Conservation (phyloP, 1,140 invertebrate species). For the Drosophila triauraria region DNA sequence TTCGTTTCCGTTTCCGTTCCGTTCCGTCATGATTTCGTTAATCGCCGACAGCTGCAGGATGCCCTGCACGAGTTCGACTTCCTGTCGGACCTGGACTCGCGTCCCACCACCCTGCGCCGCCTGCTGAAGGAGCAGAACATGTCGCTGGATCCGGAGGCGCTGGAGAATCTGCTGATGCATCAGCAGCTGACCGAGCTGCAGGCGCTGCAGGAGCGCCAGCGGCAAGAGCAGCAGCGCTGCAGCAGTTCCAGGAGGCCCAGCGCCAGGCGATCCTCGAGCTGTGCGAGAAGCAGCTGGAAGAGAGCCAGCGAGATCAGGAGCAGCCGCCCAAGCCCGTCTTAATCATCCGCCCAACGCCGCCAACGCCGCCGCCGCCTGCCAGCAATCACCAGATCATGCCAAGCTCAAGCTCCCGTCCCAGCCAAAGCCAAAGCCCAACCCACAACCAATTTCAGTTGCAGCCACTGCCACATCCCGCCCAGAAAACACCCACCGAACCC, state of each 20-base stretch:
- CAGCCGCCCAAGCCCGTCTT: slow-evolving; percentile 29
- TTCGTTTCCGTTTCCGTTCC: slow-evolving; percentile 37
- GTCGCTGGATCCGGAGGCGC: slow-evolving; percentile 59
- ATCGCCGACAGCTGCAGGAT: slow-evolving; percentile 90
- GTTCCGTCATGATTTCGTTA: slow-evolving; percentile 64
- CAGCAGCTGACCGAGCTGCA: slow-evolving; percentile 43
- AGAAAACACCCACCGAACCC: slow-evolving; percentile 8
- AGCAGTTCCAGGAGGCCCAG: slow-evolving; percentile 54
- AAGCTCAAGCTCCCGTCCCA: slow-evolving; percentile 17
- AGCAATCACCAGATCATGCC: slow-evolving; percentile 27
- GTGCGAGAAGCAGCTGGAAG: slow-evolving; percentile 68
- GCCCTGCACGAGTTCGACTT: slow-evolving; percentile 95
- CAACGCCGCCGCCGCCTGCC: slow-evolving; percentile 20
- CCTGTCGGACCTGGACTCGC: slow-evolving; percentile 87
- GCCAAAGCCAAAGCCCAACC: slow-evolving; percentile 38
- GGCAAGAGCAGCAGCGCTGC: slow-evolving; percentile 41
- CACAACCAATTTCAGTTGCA: slow-evolving; percentile 76
- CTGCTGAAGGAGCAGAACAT: slow-evolving; percentile 84
- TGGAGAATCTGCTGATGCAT: slow-evolving; percentile 49
- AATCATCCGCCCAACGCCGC: slow-evolving; percentile 3
- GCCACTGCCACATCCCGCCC: slow-evolving; percentile 28
- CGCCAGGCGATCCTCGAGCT: slow-evolving; percentile 47
- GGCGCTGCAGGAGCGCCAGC: slow-evolving; percentile 50
- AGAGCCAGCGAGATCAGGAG: slow-evolving; percentile 15
- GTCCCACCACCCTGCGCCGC: slow-evolving; percentile 74